Evolutionary conservation across 2,113 vertebrate species (phyloP).

Genomic region (Drymodes brunneopygia): DNA sequence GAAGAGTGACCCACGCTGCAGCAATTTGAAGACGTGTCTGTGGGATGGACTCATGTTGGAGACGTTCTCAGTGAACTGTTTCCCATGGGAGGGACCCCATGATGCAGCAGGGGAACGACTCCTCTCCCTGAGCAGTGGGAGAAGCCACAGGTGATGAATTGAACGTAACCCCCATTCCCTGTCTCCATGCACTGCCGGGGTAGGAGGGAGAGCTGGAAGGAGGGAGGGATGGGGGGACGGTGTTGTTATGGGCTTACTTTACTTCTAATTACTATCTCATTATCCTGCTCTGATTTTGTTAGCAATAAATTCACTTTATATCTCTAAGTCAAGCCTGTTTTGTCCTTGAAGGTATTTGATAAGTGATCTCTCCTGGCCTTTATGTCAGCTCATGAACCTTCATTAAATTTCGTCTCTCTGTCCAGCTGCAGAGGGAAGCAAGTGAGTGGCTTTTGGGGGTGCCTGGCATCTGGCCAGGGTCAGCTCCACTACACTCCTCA

Average conservation of each 20-base stretch:
- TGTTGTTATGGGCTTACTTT: background rate
- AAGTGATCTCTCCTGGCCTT: no score
- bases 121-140: background rate
- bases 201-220: background rate
- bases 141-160: background rate
- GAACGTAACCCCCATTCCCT: no score
- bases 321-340: background rate
- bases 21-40: background rate
- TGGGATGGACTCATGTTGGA: background rate
- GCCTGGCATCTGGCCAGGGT: background rate
- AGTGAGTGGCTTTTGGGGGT: background rate
- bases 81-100: fast-evolving
- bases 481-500: background rate
- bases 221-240: fast-evolving
- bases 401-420: background rate
- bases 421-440: background rate
- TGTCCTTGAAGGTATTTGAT: background rate
- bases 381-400: background rate
- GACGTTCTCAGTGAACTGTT: background rate
- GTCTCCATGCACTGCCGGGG: fast-evolving
- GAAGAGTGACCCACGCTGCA: background rate
- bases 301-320: background rate
- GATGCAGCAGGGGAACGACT: background rate
- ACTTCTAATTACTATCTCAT: background rate
- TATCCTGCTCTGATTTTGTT: background rate